Base-by-base conservation (phyloP, 2,113 vertebrate species). In the Colaptes auratus region DNA sequence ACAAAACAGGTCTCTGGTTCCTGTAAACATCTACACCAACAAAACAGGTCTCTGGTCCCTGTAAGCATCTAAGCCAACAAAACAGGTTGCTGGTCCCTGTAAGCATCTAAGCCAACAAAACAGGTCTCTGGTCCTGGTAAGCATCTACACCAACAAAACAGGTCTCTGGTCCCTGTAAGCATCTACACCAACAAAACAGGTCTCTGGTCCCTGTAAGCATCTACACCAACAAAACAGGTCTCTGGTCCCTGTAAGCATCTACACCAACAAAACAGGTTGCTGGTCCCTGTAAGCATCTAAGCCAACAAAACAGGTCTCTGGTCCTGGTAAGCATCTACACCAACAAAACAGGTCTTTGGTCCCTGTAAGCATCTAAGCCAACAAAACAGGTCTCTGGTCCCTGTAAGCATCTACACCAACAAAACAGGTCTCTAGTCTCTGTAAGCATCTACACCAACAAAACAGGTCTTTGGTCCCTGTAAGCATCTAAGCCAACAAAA, bases 391-490 rank as follows among this genome's bases (percentile, higher is more conserved):
- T 21, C 56, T 82, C 55, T 52, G 23, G 11, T 44, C 74, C 8
- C 50, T 23, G 0, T 1, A 11, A 69, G 44, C 36, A 80, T 39
- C 36, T 39, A 39, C 9, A 10, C 36, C 36, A 39, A 39, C 36
- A 39, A 39, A 39, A 39, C 39, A 39, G 39, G 39, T 11, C 39
- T 39, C 39, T 39, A 11, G 39, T 11, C 39, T 11, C 39, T 39
- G 39, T 11, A 39, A 39, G 39, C 39, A n/a, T n/a, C n/a, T n/a
- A n/a, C n/a, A n/a, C 10, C 0, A 1, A 14, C n/a, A 27, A 30
- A 79, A 10, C 18, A 65, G 27, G 19, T 21, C 56, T 82, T 48
- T 52, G 23, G 11, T 44, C 74, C 8, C 50, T 23, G 0, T 1
- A 11, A 69, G 44, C 36, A 80, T 39, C 36, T 39, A 39, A 39